Percentiles rank a stretch among this genome's conserved stretches.
Evolutionary conservation across 2,888 invertebrate genomes (phyloP).

Genomic region (Drosophila borealis): DNA sequence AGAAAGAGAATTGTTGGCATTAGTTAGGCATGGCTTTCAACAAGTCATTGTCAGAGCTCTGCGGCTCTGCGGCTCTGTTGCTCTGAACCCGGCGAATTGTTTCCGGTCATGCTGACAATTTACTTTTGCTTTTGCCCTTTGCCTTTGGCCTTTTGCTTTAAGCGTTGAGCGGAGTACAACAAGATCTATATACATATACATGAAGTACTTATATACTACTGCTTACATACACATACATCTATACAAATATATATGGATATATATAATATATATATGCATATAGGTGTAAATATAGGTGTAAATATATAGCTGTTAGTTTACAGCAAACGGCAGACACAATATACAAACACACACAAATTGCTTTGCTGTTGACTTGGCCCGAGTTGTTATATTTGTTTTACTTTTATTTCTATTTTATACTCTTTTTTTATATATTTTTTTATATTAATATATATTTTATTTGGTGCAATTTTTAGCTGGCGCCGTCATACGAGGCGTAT

Average conservation of each 20-base stretch:
- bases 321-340: slow-evolving; percentile 30
- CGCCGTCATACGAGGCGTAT: slow-evolving; percentile 62
- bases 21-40: slow-evolving; percentile 55
- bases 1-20: slow-evolving; percentile 20
- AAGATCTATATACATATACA: slow-evolving; percentile 15
- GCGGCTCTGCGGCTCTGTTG: slow-evolving; percentile 6
- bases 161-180: slow-evolving; percentile 36
- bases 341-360: slow-evolving; percentile 20
- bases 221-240: slow-evolving; percentile 5
- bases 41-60: slow-evolving; percentile 51
- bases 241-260: slow-evolving; percentile 11
- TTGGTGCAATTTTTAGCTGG: slow-evolving; percentile 45
- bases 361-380: slow-evolving; percentile 31
- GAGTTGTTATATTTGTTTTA: slow-evolving; percentile 4
- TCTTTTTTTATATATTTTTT: slow-evolving; percentile 9
- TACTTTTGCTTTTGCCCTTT: slow-evolving; percentile 38
- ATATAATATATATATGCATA: slow-evolving; percentile 12
- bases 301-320: slow-evolving; percentile 24
- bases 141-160: slow-evolving; percentile 35
- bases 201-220: slow-evolving; percentile 15
- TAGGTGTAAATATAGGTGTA: slow-evolving; percentile 1
- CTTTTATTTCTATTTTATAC: slow-evolving; percentile 1
- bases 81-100: slow-evolving; percentile 40
- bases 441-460: slow-evolving; percentile 14
- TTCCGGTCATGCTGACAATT: slow-evolving; percentile 63